Evolutionary conservation across 1,140 invertebrate genomes (phyloP).

Genomic region (Bombus consobrinus): DNA sequence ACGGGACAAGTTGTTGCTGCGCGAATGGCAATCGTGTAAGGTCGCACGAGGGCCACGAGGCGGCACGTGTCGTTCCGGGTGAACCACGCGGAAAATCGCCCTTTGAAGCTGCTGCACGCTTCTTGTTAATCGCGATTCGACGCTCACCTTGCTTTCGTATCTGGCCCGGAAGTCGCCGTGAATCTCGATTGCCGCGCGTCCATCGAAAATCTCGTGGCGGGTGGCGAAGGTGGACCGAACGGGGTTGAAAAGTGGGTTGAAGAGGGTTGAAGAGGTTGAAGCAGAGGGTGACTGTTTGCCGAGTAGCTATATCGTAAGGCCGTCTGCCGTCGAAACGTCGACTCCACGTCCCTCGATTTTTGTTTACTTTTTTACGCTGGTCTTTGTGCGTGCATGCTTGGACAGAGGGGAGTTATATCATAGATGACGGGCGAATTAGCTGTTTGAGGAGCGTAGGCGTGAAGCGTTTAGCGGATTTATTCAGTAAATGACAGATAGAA

Average conservation of each 20-base stretch:
- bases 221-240: background rate
- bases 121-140: conserved; percentile 69
- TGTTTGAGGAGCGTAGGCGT: background rate
- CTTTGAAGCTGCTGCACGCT: conserved; percentile 68
- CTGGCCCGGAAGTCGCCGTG: conserved; percentile 54
- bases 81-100: conserved; percentile 73
- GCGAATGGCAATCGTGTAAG: conserved; percentile 53
- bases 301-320: conserved; percentile 62
- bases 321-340: conserved; percentile 49
- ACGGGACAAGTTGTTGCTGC: conserved; percentile 42
- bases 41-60: conserved; percentile 59
- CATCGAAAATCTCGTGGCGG: conserved; percentile 60
- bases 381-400: background rate
- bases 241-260: too few species aligned
- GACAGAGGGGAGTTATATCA: background rate
- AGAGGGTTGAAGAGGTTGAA: background rate
- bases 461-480: background rate
- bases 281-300: conserved; percentile 48
- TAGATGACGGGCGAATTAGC: background rate
- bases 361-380: conserved; percentile 24
- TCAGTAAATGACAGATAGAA: background rate
- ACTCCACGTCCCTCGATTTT: conserved; percentile 31
- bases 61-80: conserved; percentile 58
- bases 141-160: conserved; percentile 65
- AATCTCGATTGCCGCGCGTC: conserved; percentile 33